A percentile compares a stretch with the other conserved stretches of the same genome.
Conservation (phyloP, 2,888 invertebrate species). For the Patella pellucida region DNA sequence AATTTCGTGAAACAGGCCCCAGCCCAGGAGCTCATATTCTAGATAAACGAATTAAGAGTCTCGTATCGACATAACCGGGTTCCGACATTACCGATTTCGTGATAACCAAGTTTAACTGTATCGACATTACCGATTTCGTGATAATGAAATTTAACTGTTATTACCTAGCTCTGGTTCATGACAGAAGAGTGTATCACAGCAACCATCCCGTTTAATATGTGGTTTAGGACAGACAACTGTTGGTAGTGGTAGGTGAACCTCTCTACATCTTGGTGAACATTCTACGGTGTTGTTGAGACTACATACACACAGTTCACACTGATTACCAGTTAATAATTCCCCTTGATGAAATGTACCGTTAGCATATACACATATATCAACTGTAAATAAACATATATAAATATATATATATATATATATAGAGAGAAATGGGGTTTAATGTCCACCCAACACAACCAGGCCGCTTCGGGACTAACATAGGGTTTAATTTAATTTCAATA, state of each 20-base stretch:
- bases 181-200: conserved; percentile 38
- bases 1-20: too few species aligned
- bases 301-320: conserved; percentile 46
- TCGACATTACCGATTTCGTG: too few species aligned
- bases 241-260: conserved; percentile 22
- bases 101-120: too few species aligned
- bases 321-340: conserved; percentile 34
- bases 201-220: conserved; percentile 32
- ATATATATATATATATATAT: too few species aligned
- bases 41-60: too few species aligned
- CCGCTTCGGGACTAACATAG: too few species aligned
- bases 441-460: too few species aligned
- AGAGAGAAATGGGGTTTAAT: too few species aligned
- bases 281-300: conserved; percentile 30
- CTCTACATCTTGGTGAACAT: conserved; percentile 31
- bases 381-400: conserved; percentile 7
- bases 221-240: conserved; percentile 35
- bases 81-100: too few species aligned
- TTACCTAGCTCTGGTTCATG: conserved; percentile 16
- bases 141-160: background rate
- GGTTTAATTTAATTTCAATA: too few species aligned
- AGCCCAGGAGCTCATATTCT: too few species aligned
- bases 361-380: conserved; percentile 36
- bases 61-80: too few species aligned
- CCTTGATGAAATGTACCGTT: conserved; percentile 31